Percentiles rank a stretch among this genome's conserved stretches.
These are phyloP conservation scores for Ceratina australensis DNA, from an alignment of 1,140 invertebrate species.

Conservation along the genomic window DNA sequence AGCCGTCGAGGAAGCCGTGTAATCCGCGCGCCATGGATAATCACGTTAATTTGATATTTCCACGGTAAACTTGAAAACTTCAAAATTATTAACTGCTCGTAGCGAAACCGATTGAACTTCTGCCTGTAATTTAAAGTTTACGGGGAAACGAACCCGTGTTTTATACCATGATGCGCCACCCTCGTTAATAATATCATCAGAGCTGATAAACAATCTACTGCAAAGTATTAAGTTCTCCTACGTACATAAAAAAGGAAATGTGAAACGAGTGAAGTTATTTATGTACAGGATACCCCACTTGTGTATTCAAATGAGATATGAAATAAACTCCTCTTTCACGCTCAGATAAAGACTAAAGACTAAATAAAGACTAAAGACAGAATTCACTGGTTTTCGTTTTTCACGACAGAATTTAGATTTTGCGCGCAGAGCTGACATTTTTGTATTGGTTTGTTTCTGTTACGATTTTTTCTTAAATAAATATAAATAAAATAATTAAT, in stretches of 20 bases:
- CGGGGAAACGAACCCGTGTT: neutral
- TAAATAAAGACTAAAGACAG: too few relatives aligned
- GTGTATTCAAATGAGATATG: too few relatives aligned
- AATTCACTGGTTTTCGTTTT: too few relatives aligned
- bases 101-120: constrained; percentile 1
- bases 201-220: neutral
- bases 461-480: too few relatives aligned
- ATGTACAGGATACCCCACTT: neutral
- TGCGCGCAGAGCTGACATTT: too few relatives aligned
- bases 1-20: neutral
- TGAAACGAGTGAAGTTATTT: neutral
- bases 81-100: constrained; percentile 19
- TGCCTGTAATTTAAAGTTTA: constrained; percentile 25
- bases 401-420: too few relatives aligned
- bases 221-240: neutral
- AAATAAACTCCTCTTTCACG: too few relatives aligned
- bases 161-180: neutral
- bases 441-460: too few relatives aligned
- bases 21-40: constrained; percentile 17
- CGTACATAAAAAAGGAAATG: neutral
- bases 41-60: constrained; percentile 28
- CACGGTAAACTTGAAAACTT: neutral
- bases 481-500: too few relatives aligned
- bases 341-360: too few relatives aligned
- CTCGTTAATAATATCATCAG: constrained; percentile 9